Evolutionary conservation across 2,888 invertebrate species (phyloP).

Genomic region (Abscondita cerata): DNA sequence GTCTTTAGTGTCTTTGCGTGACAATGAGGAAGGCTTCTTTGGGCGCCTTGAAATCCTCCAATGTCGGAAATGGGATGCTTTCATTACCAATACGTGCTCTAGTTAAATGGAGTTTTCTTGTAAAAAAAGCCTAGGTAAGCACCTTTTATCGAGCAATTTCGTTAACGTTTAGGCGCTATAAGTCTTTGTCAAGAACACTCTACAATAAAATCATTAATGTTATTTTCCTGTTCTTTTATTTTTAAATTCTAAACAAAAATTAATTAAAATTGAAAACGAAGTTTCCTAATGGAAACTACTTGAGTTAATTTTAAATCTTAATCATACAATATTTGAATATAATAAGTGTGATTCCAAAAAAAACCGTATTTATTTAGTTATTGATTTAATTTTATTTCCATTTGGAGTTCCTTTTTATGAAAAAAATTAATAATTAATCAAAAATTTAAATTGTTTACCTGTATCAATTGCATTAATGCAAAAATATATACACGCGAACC

Average conservation of each 20-base stretch:
- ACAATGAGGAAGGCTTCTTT: conserved; percentile 51
- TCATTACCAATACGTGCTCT: conserved; percentile 59
- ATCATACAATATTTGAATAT: too few relatives aligned
- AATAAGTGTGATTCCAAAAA: too few relatives aligned
- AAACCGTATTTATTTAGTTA: too few relatives aligned
- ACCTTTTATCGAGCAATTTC: conserved; percentile 56
- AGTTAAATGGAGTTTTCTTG: conserved; percentile 60
- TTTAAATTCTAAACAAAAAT: conserved; percentile 1
- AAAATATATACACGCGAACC: too few relatives aligned
- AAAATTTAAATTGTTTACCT: too few relatives aligned
- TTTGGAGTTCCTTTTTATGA: too few relatives aligned
- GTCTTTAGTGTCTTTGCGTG: conserved; percentile 59
- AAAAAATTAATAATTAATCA: too few relatives aligned
- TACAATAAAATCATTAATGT: conserved; percentile 18
- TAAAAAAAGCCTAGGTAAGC: conserved; percentile 58
- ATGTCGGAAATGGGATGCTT: conserved; percentile 58
- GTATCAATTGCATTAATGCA: too few relatives aligned
- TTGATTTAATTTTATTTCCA: too few relatives aligned
- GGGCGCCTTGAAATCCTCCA: conserved; percentile 42
- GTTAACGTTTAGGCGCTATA: conserved; percentile 29
- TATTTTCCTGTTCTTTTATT: conserved; percentile 13
- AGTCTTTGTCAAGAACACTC: conserved; percentile 20
- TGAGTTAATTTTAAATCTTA: too few relatives aligned
- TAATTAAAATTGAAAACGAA: not conserved
- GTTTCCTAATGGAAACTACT: too few relatives aligned